These are phyloP conservation scores for Cataglyphis altisquamis DNA, from an alignment of 2,888 invertebrate genomes.

Conservation along the genomic window DNA sequence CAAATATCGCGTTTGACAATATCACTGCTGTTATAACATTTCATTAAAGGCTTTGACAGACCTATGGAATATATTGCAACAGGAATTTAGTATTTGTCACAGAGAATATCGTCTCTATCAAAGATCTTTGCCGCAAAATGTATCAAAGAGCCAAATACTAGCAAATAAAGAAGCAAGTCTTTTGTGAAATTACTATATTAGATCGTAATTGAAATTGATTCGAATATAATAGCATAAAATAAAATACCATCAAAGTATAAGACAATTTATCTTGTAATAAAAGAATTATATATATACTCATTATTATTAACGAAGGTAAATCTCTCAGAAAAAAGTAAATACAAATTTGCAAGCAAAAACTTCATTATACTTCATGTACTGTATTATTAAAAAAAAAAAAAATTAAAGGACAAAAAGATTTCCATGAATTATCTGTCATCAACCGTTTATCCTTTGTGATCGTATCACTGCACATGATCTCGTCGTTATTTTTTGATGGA, in stretches of 20 bases:
- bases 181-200: not conserved
- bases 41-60: not conserved
- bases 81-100: not conserved
- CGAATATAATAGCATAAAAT: not conserved
- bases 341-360: not conserved
- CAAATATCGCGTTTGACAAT: slow-evolving; percentile 7
- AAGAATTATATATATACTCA: not conserved
- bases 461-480: not conserved
- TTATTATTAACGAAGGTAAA: not conserved
- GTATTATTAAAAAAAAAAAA: not conserved
- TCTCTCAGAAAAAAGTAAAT: not conserved
- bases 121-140: not conserved
- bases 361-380: not conserved
- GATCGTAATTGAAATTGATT: not conserved
- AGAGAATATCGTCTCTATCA: not conserved
- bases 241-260: not conserved
- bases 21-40: not conserved
- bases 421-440: not conserved
- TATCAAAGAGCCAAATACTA: not conserved
- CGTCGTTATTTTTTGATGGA: slow-evolving; percentile 4
- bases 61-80: not conserved
- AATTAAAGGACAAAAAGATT: not conserved
- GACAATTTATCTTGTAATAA: not conserved
- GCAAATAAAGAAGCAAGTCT: not conserved
- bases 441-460: not conserved